Evolutionary conservation across 1,140 invertebrate genomes (phyloP).

Genomic region (Drosophila murphyi): DNA sequence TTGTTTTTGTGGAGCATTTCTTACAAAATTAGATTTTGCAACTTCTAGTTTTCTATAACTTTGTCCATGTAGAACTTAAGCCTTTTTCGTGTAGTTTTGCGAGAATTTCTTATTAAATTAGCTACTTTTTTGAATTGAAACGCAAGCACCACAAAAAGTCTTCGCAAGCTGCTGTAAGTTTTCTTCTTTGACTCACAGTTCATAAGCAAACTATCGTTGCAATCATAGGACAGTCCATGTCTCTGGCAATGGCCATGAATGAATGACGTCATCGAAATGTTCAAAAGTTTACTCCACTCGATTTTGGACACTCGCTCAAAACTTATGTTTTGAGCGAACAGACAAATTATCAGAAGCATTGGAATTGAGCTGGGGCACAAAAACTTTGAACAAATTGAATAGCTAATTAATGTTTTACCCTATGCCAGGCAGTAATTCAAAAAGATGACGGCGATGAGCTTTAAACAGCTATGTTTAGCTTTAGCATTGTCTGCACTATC

Average conservation of each 20-base stretch:
- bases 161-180: slow-evolving; percentile 15
- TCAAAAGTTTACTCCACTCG: slow-evolving; percentile 61
- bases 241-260: slow-evolving; percentile 1
- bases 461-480: slow-evolving; percentile 34
- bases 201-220: slow-evolving; percentile 31
- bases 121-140: slow-evolving; percentile 69
- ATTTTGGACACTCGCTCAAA: slow-evolving; percentile 66
- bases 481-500: neutral
- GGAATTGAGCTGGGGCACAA: slow-evolving; percentile 17
- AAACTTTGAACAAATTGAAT: slow-evolving; percentile 68
- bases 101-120: slow-evolving; percentile 77
- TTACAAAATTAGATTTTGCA: slow-evolving; percentile 72
- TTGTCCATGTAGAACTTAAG: slow-evolving; percentile 78
- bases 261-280: slow-evolving; percentile 30
- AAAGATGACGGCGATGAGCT: slow-evolving; percentile 35
- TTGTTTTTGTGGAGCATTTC: slow-evolving; percentile 57
- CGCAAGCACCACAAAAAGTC: slow-evolving; percentile 49
- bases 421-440: slow-evolving; percentile 56
- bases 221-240: slow-evolving; percentile 32
- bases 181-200: slow-evolving; percentile 24
- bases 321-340: slow-evolving; percentile 35
- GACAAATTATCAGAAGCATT: slow-evolving; percentile 44
- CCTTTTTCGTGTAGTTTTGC: slow-evolving; percentile 72
- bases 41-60: slow-evolving; percentile 76
- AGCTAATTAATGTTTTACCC: slow-evolving; percentile 71